Evolutionary conservation across 2,113 vertebrate species (phyloP).

Genomic region (Ahaetulla prasina): DNA sequence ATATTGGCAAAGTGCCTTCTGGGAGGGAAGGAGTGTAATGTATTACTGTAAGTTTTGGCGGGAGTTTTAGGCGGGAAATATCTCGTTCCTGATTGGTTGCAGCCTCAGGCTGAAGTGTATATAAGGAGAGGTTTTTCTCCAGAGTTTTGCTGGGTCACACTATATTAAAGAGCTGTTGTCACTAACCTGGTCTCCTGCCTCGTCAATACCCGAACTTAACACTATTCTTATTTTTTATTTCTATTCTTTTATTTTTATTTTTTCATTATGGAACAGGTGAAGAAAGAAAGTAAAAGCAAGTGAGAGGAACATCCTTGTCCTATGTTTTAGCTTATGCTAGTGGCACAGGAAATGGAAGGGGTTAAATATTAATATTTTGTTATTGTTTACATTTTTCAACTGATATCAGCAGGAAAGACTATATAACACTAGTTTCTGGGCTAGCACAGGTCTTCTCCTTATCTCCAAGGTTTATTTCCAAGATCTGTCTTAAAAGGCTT

Average conservation of each 20-base stretch:
- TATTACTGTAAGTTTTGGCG: too few relatives aligned
- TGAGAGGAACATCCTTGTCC: neutral
- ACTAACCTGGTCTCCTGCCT: too few relatives aligned
- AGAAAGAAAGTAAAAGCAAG: neutral
- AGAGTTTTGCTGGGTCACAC: too few relatives aligned
- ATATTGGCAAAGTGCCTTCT: too few relatives aligned
- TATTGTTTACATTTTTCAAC: neutral
- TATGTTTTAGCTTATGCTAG: neutral
- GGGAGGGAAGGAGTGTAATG: too few relatives aligned
- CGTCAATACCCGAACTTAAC: too few relatives aligned
- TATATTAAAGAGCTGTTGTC: too few relatives aligned
- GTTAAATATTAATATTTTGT: neutral
- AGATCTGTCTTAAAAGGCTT: neutral
- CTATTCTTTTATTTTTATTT: neutral
- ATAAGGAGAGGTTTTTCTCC: too few relatives aligned
- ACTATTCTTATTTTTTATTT: neutral
- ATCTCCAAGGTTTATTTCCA: neutral
- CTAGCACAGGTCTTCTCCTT: neutral
- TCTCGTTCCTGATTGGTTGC: too few relatives aligned
- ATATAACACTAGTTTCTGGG: neutral
- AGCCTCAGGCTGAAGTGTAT: too few relatives aligned
- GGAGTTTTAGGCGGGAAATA: too few relatives aligned
- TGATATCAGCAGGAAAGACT: neutral
- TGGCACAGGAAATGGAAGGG: neutral
- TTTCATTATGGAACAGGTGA: neutral